phyloP scores from a whole-genome alignment of 2,888 invertebrate species.

The Eristalis pertinax region DNA sequence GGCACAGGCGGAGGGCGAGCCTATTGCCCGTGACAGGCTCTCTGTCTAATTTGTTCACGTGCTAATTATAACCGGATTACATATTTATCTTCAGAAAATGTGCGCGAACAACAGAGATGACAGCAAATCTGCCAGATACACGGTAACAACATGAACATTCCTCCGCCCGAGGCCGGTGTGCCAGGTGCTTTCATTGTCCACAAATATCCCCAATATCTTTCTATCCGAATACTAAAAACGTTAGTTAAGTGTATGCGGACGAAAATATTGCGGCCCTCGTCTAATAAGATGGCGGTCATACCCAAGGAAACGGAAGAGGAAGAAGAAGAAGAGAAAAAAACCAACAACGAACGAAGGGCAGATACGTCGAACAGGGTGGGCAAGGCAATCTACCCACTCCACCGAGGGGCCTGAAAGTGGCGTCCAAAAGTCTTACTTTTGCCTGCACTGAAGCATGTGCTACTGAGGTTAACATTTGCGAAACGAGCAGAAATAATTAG shows the following conservation, averaged over 20 bases:
- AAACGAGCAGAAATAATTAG: conserved; percentile 67
- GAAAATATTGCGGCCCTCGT: conserved; percentile 51
- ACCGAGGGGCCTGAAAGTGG: neutral
- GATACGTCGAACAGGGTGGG: neutral
- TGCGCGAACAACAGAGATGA: conserved; percentile 51
- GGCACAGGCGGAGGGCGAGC: neutral
- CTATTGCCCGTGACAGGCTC: conserved; percentile 51
- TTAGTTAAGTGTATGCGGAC: conserved; percentile 48
- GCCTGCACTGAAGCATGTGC: conserved; percentile 59
- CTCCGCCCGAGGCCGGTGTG: conserved; percentile 1
- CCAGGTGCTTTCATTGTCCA: conserved; percentile 45
- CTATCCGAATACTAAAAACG: conserved; percentile 30
- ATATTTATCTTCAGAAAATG: conserved; percentile 74
- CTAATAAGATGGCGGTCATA: conserved; percentile 38
- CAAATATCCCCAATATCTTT: conserved; percentile 6
- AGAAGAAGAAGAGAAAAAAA: neutral
- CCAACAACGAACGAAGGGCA: neutral
- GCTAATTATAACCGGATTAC: conserved; percentile 77
- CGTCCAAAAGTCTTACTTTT: conserved; percentile 19
- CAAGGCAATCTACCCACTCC: neutral
- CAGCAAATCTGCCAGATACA: conserved; percentile 38
- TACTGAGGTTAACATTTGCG: conserved; percentile 62
- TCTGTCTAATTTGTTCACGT: conserved; percentile 62
- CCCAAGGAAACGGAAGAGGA: neutral
- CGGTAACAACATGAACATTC: neutral